Evolutionary conservation across 1,140 invertebrate species (phyloP).

Genomic region (Drosophila kanapiae): DNA sequence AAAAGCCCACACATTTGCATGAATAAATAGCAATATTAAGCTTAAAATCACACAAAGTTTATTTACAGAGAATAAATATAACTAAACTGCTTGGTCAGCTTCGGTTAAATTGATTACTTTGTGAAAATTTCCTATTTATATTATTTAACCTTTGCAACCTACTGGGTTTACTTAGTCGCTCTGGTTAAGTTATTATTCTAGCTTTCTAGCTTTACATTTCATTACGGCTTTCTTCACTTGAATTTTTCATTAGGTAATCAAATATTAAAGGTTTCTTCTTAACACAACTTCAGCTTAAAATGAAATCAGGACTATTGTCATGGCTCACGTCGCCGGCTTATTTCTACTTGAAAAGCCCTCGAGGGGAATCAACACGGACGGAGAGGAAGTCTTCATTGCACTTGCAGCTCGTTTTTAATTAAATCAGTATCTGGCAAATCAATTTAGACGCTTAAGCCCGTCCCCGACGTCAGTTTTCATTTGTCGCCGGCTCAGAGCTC

Average conservation of each 20-base stretch:
- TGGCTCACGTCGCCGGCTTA: not conserved
- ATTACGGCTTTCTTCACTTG: no score
- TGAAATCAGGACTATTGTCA: not conserved
- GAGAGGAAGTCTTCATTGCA: slow-evolving; percentile 43
- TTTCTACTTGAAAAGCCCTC: not conserved
- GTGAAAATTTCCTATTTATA: not conserved
- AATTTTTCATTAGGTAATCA: no score
- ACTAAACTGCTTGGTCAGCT: not conserved
- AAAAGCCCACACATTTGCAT: slow-evolving; percentile 8
- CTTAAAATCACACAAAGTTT: slow-evolving; percentile 3
- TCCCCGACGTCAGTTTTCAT: slow-evolving; percentile 46
- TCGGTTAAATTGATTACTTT: not conserved
- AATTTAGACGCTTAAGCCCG: slow-evolving; percentile 46
- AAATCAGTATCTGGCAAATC: slow-evolving; percentile 69
- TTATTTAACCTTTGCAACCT: not conserved
- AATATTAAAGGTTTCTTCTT: not conserved
- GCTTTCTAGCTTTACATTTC: not conserved
- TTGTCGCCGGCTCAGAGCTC: slow-evolving; percentile 29
- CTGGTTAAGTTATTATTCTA: not conserved
- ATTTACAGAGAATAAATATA: not conserved
- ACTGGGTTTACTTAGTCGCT: not conserved
- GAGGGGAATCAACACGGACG: slow-evolving; percentile 5
- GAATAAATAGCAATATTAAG: slow-evolving; percentile 11
- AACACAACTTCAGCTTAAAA: not conserved
- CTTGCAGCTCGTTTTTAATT: slow-evolving; percentile 66